These are phyloP conservation scores for Dolichotis patagonum DNA, from an alignment of 2,113 vertebrate genomes.

Conservation along the genomic window DNA sequence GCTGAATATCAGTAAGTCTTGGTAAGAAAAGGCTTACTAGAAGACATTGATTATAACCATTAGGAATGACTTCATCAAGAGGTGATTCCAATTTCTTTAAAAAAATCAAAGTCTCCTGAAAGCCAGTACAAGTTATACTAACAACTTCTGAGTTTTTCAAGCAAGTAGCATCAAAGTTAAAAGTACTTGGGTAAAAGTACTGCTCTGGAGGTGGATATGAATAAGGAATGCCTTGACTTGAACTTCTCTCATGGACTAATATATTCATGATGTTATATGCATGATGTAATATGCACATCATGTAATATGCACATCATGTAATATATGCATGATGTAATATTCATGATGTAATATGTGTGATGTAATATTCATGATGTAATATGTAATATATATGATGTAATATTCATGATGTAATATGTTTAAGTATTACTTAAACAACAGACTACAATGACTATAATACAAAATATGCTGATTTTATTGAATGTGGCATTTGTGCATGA, in stretches of 20 bases:
- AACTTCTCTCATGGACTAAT: conserved; percentile 93
- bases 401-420: conserved; percentile 88
- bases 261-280: conserved; percentile 90
- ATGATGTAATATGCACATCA: conserved; percentile 87
- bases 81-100: conserved; percentile 93
- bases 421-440: conserved; percentile 84
- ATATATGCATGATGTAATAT: too few relatives aligned
- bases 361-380: too few relatives aligned
- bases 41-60: conserved; percentile 94
- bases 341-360: too few relatives aligned
- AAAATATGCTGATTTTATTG: conserved; percentile 93
- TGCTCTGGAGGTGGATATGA: conserved; percentile 95
- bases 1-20: conserved; percentile 90
- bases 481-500: conserved; percentile 98
- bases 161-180: conserved; percentile 95
- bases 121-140: conserved; percentile 93
- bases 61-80: conserved; percentile 91
- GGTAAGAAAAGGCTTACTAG: conserved; percentile 94
- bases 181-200: conserved; percentile 94
- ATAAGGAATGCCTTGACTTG: conserved; percentile 91
- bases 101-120: conserved; percentile 96
- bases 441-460: conserved; percentile 95
- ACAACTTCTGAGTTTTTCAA: conserved; percentile 93
- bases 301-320: too few relatives aligned
- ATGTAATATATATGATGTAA: too few relatives aligned